phyloP scores from a whole-genome alignment of 2,888 invertebrate genomes.

The Tipula lateralis region DNA sequence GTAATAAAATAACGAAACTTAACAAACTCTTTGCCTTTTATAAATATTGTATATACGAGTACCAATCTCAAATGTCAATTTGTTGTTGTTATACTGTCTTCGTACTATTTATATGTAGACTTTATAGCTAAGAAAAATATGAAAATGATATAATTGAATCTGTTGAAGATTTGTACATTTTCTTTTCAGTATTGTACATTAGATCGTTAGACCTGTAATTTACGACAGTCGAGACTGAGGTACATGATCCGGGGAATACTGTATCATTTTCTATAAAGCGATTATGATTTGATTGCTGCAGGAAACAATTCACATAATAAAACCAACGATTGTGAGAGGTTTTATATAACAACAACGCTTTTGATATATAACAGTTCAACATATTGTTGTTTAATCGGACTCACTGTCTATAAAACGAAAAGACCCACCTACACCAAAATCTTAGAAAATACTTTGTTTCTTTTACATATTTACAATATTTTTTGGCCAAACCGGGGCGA shows the following conservation, averaged over 20 bases:
- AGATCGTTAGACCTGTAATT: slow-evolving; percentile 2
- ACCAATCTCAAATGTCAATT: slow-evolving; percentile 12
- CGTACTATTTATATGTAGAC: neutral
- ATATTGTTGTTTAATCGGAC: too few species aligned
- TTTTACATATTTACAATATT: too few species aligned
- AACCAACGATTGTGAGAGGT: too few species aligned
- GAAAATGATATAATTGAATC: slow-evolving; percentile 19
- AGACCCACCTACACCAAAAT: too few species aligned
- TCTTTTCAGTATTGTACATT: neutral
- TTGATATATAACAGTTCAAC: too few species aligned
- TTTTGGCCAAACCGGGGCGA: too few species aligned
- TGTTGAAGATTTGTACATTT: neutral
- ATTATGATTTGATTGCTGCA: neutral
- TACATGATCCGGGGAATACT: neutral
- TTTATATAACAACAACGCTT: too few species aligned
- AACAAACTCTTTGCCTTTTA: neutral
- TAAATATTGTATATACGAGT: neutral
- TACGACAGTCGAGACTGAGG: neutral
- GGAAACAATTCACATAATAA: too few species aligned
- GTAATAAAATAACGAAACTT: neutral
- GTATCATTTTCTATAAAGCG: neutral
- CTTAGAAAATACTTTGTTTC: too few species aligned
- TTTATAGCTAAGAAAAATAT: neutral
- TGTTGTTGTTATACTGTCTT: neutral
- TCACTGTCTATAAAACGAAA: too few species aligned